Percentiles rank a stretch among this genome's conserved stretches.
Conservation (phyloP, 2,113 vertebrate species). For the Macroglossus sobrinus region DNA sequence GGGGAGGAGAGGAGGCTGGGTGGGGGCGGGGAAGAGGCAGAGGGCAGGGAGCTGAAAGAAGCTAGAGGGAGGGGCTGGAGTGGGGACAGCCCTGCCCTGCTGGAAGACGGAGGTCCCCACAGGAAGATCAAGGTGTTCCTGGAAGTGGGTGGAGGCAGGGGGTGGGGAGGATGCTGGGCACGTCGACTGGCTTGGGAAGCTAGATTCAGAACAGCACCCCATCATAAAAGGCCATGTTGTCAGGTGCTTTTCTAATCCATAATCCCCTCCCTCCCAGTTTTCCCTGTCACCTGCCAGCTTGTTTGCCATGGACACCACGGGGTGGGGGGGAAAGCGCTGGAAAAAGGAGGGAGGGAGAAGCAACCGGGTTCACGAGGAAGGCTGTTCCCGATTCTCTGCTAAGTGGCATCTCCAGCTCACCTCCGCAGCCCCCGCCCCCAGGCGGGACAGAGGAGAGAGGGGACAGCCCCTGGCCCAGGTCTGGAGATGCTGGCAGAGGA, state of each 20-base stretch:
- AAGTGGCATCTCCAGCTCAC: background rate
- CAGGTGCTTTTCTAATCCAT: background rate
- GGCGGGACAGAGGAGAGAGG: background rate
- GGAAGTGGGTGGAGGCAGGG: no score
- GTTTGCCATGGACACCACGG: background rate
- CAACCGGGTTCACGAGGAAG: background rate
- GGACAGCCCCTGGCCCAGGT: background rate
- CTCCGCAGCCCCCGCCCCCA: background rate
- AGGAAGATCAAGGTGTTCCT: background rate
- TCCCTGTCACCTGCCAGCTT: background rate
- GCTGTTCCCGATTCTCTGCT: background rate
- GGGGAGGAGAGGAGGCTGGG: background rate
- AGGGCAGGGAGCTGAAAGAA: background rate
- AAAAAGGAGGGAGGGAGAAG: background rate
- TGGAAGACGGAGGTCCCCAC: no score
- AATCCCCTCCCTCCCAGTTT: background rate
- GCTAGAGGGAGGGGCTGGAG: background rate
- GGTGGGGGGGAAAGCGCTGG: no score
- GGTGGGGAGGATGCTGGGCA: background rate
- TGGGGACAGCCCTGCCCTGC: background rate
- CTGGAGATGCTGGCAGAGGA: background rate
- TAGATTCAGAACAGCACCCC: background rate
- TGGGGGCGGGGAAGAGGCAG: background rate
- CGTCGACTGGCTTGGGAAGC: background rate
- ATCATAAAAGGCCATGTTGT: background rate